phyloP scores from a whole-genome alignment of 2,888 invertebrate genomes.

The Dusona sp. region DNA sequence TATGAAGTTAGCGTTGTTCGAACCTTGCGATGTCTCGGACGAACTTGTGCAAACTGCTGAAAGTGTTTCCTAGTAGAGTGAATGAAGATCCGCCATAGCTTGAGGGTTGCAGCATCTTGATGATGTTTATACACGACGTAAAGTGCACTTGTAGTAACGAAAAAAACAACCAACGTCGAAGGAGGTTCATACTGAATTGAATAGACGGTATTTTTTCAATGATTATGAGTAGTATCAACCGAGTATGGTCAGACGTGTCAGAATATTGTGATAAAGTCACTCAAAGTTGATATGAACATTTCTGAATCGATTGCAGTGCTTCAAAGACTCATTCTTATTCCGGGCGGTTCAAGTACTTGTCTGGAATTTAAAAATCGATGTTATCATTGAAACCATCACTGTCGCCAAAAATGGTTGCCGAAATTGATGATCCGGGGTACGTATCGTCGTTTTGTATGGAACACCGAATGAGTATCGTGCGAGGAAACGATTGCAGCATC shows the following conservation, averaged over 20 bases:
- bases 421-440: neutral
- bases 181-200: neutral
- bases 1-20: slow-evolving; percentile 20
- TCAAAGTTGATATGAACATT: neutral
- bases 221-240: slow-evolving; percentile 25
- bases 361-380: neutral
- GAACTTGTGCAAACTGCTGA: slow-evolving; percentile 36
- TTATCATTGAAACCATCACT: neutral
- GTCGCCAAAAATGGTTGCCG: neutral
- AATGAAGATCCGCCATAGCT: neutral
- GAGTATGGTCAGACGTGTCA: slow-evolving; percentile 21
- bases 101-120: slow-evolving; percentile 7
- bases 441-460: slow-evolving; percentile 1
- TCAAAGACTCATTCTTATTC: neutral
- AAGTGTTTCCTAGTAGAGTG: slow-evolving; percentile 43
- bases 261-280: slow-evolving; percentile 7
- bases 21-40: neutral
- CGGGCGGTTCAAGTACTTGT: neutral
- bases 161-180: slow-evolving; percentile 1
- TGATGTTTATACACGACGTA: neutral
- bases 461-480: slow-evolving; percentile 12
- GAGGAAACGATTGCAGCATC: slow-evolving; percentile 58
- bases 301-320: neutral
- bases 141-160: neutral
- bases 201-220: slow-evolving; percentile 3